Base-by-base conservation (phyloP, 2,797 vertebrate species). In the Pampus argenteus region DNA sequence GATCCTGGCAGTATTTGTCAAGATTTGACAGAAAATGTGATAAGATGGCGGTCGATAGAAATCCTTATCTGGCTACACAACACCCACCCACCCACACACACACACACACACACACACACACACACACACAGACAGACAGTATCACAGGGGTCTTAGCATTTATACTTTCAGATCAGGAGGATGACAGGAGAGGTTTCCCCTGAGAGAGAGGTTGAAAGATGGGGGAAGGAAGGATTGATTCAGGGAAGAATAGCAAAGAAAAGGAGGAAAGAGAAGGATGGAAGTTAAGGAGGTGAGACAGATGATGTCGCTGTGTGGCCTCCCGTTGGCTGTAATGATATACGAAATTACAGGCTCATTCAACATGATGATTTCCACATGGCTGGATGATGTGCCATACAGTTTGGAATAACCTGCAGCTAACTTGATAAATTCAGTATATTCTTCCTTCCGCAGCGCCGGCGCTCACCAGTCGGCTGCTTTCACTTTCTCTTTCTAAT, bases 11-110 rank as follows among this genome's bases (percentile, higher is more conserved):
- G 64, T 17, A 60, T 82, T 71, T 83, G 73, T 87, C 81, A 84
- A 51, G 75, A 62, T 79, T 55, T 83, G 82, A 85, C 82, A 86
- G 76, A 54, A 81, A 66, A 62, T 78, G 79, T 52, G 73, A 87
- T 79, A 84, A 74, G 72, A 25, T 79, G 81, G 84, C 83, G 79
- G 83, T 81, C 9, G 44, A 75, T 64, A 71, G 63, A 70, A 74
- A 73, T 69, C 64, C 63, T 75, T 48, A 55, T 83, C 68, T 66
- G 76, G 82, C 76, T 71, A 38, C 76, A 76, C 62, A 70, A 48
- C 70, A 66, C 76, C 57, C 63, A 57, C 34, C 50, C 44, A 79
- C 72, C 67, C 74, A 50, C 36, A 65, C 48, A 76, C 70, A 71
- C 74, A 68, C 45, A 64, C 20, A 74, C 26, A 47, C 44, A 56